Conservation (phyloP, 2,888 invertebrate genomes). For the Cosmia pyralina region DNA sequence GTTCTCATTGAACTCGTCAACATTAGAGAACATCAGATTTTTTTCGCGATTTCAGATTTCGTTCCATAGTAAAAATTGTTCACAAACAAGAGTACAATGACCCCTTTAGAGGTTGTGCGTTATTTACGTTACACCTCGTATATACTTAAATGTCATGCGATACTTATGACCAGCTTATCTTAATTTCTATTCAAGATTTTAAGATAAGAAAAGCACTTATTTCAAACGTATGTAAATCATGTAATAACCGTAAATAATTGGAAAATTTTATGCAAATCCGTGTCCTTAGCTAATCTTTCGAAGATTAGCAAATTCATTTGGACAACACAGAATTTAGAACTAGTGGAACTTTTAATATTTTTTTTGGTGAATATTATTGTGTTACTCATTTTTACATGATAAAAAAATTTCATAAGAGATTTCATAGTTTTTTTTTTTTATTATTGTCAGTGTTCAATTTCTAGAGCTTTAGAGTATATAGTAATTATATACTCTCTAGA, state of each 20-base stretch:
- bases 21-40: no score
- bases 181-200: constrained; percentile 25
- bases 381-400: neutral
- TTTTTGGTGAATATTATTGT: neutral
- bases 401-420: no score
- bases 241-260: constrained; percentile 23
- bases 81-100: no score
- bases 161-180: constrained; percentile 15
- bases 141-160: neutral
- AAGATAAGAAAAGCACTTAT: constrained; percentile 16
- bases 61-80: no score
- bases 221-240: constrained; percentile 24
- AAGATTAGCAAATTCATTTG: constrained; percentile 8
- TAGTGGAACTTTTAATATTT: neutral
- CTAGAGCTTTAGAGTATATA: no score
- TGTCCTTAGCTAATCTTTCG: neutral
- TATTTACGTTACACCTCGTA: no score
- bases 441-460: no score
- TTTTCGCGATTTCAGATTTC: no score
- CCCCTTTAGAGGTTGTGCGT: no score
- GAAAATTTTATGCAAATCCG: constrained; percentile 17
- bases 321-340: neutral
- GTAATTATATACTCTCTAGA: no score
- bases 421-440: no score
- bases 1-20: no score